Conservation (phyloP, 2,113 vertebrate species). For the Picathartes gymnocephalus region DNA sequence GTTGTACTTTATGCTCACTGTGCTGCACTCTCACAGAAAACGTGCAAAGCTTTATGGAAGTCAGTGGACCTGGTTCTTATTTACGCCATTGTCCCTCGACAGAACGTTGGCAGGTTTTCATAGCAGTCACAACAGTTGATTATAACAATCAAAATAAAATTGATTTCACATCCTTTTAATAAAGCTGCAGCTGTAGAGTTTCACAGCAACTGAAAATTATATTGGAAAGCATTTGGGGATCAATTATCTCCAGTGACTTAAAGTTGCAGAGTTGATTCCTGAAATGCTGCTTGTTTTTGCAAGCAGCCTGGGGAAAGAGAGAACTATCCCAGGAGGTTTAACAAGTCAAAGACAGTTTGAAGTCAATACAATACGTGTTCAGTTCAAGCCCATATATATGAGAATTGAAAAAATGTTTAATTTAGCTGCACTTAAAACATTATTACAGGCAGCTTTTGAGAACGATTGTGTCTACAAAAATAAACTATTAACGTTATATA, state of each 20-base stretch:
- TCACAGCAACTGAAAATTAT: background rate
- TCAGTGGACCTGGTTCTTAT: background rate
- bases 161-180: background rate
- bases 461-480: background rate
- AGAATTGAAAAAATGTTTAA: background rate
- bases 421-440: background rate
- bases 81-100: accelerated
- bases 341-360: background rate
- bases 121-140: background rate
- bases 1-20: background rate
- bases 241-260: background rate
- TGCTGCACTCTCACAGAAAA: background rate
- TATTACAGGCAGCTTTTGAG: background rate
- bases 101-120: background rate
- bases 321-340: background rate
- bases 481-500: conserved; percentile 8
- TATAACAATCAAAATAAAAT: background rate
- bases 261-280: background rate
- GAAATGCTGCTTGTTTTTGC: conserved; percentile 5
- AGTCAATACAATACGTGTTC: background rate
- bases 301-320: background rate
- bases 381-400: background rate
- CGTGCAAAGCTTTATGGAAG: background rate
- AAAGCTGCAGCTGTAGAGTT: background rate
- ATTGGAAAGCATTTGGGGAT: background rate